Base-by-base conservation (phyloP, 2,113 vertebrate species). In the Pygoscelis adeliae region DNA sequence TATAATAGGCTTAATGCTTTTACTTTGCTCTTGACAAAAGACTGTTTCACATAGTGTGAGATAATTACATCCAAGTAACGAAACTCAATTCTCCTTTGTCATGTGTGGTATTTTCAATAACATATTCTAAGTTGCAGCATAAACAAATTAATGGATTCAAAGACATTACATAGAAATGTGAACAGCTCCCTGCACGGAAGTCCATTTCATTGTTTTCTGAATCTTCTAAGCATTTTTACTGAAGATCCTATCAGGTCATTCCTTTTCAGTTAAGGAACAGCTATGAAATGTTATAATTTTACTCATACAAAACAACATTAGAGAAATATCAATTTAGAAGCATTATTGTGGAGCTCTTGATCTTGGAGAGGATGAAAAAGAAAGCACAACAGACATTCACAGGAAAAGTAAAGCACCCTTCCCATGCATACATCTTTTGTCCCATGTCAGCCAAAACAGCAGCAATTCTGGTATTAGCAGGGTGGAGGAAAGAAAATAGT, bases 31-130 rank as follows among this genome's bases (percentile, higher is more conserved):
- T 90, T 93, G 76, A 97, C 93, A 98, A 96, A 98, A 97, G 84
- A 87, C 83, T 93, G 83, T 89, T 97, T 95, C 94, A 96, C 79
- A 65, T 81, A 93, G 82, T 50, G 74, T 50, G 77, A 97, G 93
- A 97, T 97, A 97, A 98, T 95, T 97, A 89, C 52, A 74, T 96
- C 67, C 95, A 93, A 97, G 90, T 96, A 98, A 97, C 80, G 88
- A 97, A 98, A 97, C 72, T 91, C 92, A 79, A 94, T 96, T 96
- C 73, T 97, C 92, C 66, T 97, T 94, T 95, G 66, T 91, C 77
- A 58, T 84, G 67, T 93, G 65, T 67, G 55, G 79, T 94, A 88
- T 95, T 97, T 98, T 96, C 93, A 94, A 87, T 85, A 97, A 92
- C 84, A 87, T 73, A 91, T 90, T 97, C 85, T 71, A 96, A 97